Evolutionary conservation across 1,140 invertebrate species (phyloP), one percentile per base, ranked within the genome.

Genomic region (Drosophila nebulosa): DNA sequence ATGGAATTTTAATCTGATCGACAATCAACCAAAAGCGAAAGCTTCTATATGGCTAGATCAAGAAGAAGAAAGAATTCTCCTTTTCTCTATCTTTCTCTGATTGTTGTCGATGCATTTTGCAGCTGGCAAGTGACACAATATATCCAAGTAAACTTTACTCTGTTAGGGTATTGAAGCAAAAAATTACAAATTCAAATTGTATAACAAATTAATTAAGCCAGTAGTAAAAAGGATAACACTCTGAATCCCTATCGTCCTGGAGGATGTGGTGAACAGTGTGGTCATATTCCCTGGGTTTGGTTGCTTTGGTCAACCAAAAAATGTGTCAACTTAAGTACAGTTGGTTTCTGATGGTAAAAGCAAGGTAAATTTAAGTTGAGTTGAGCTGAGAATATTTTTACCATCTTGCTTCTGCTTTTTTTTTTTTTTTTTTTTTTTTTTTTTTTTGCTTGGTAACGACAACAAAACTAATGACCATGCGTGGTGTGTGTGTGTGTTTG

Each of bases 381-480:
- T 75, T 65, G 27, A 30, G 27, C 27, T 30, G 27, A 30, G 7
- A 30, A 30, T 30, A 9, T 30, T 9, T 56, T 61, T 55, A n/a
- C n/a, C n/a, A n/a, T n/a, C n/a, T n/a, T n/a, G n/a, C n/a, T n/a
- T n/a, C n/a, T n/a, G n/a, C n/a, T 61, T 76, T 12, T 5, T 16
- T 16, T 7, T 18, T 6, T 4, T 30, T 30, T 30, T 9, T 56
- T 61, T 55, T 61, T 76, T 12, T 5, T 16, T 16, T 7, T 18
- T 6, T 4, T 21, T 18, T 46, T 21, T 73, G 56, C 69, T 50
- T 60, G 71, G 58, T 66, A 67, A 71, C 69, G 53, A 70, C 74
- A 58, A 59, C 72, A 69, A 39, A 53, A 78, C 74, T 78, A 78
- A 78, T 78, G 75, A 75, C 46, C 62, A 32, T 77, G 61, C 52